Evolutionary conservation across 2,113 vertebrate genomes (phyloP).

Genomic region (Verasper variegatus): DNA sequence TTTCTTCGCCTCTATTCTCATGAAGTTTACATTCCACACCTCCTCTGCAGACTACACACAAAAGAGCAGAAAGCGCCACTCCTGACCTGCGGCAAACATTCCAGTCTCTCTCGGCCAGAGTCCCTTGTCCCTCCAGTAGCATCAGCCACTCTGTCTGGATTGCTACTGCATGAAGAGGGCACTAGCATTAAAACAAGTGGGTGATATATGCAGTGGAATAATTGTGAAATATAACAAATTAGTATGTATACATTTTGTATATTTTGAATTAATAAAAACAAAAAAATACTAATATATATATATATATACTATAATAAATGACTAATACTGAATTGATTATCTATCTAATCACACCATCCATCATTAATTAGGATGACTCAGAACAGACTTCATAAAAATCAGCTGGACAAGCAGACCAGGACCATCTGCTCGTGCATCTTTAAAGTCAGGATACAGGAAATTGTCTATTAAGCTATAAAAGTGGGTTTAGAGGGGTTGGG

Average conservation of each 20-base stretch:
- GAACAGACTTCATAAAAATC: conserved; percentile 33
- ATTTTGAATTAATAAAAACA: neutral
- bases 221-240: neutral
- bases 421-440: conserved; percentile 46
- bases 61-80: conserved; percentile 77
- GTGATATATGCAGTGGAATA: too few relatives aligned
- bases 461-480: conserved; percentile 56
- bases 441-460: conserved; percentile 62
- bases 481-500: neutral
- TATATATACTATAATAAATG: too few relatives aligned
- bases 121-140: conserved; percentile 36
- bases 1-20: conserved; percentile 64
- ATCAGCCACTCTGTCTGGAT: conserved; percentile 5
- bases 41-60: conserved; percentile 80
- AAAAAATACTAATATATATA: too few relatives aligned
- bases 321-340: neutral
- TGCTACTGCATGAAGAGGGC: neutral
- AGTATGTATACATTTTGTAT: neutral
- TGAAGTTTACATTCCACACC: conserved; percentile 85
- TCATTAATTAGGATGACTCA: conserved; percentile 37
- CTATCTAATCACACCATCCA: conserved; percentile 19
- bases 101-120: conserved; percentile 61
- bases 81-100: conserved; percentile 81
- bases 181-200: neutral
- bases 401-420: conserved; percentile 36